These are phyloP conservation scores for Polydrusus pterygomalis DNA, from an alignment of 2,888 invertebrate species.

Conservation along the genomic window DNA sequence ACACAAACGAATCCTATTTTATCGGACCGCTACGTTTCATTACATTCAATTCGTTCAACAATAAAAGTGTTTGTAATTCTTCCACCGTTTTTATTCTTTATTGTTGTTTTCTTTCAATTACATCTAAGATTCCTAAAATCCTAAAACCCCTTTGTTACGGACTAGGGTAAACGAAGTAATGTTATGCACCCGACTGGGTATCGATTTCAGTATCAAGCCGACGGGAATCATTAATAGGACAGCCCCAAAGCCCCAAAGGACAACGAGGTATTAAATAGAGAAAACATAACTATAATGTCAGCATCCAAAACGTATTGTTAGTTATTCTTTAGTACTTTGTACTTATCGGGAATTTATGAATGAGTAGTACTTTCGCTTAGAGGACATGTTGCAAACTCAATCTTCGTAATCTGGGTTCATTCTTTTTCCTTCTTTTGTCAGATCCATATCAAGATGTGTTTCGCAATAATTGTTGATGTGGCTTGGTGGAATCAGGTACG, in stretches of 20 bases:
- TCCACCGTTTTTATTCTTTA: neutral
- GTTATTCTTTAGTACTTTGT: too few species aligned
- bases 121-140: slow-evolving; percentile 14
- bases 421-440: too few species aligned
- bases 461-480: too few species aligned
- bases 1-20: too few species aligned
- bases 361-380: too few species aligned
- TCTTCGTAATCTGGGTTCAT: too few species aligned
- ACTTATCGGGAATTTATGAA: too few species aligned
- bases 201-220: slow-evolving; percentile 30
- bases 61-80: neutral
- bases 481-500: too few species aligned
- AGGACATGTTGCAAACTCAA: too few species aligned
- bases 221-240: slow-evolving; percentile 27
- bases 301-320: too few species aligned
- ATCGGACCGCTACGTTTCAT: neutral
- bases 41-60: neutral
- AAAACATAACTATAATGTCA: neutral
- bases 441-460: too few species aligned
- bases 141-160: slow-evolving; percentile 20
- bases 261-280: slow-evolving; percentile 7
- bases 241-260: neutral
- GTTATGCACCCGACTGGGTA: slow-evolving; percentile 35
- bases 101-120: slow-evolving; percentile 20
- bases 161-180: slow-evolving; percentile 36